Conservation (phyloP, 2,113 vertebrate species). For the Peromyscus maniculatus region DNA sequence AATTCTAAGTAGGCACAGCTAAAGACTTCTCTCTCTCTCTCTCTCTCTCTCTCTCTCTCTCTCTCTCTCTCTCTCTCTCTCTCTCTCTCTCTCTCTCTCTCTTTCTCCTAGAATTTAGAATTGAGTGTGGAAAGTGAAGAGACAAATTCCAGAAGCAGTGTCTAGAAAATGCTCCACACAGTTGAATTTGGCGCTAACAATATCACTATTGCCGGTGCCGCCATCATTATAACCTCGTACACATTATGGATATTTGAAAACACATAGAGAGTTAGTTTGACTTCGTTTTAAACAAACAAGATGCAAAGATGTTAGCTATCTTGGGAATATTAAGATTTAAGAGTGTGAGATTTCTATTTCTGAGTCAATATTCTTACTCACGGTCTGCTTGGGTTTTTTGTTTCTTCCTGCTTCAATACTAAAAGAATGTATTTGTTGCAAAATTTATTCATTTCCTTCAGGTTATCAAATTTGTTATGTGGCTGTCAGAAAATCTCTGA, state of each 20-base stretch:
- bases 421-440: neutral
- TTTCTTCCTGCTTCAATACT: neutral
- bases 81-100: no score
- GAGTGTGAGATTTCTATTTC: neutral
- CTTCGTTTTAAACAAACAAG: constrained; percentile 32
- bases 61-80: no score
- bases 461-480: neutral
- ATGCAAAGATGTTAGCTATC: neutral
- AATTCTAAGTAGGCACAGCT: neutral
- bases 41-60: no score
- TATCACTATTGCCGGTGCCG: neutral
- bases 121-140: neutral
- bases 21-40: neutral
- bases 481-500: neutral
- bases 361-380: neutral
- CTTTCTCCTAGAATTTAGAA: neutral
- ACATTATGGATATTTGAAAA: neutral
- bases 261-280: neutral
- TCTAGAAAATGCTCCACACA: neutral
- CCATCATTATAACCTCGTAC: neutral
- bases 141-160: neutral
- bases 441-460: neutral
- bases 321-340: neutral
- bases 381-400: neutral
- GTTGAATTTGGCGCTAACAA: neutral